Percentiles rank a stretch among this genome's conserved stretches.
Evolutionary conservation across 30 jellyfish, hydroid and myxozoan species (phyloP).

Genomic region (Rhopilema esculentum): DNA sequence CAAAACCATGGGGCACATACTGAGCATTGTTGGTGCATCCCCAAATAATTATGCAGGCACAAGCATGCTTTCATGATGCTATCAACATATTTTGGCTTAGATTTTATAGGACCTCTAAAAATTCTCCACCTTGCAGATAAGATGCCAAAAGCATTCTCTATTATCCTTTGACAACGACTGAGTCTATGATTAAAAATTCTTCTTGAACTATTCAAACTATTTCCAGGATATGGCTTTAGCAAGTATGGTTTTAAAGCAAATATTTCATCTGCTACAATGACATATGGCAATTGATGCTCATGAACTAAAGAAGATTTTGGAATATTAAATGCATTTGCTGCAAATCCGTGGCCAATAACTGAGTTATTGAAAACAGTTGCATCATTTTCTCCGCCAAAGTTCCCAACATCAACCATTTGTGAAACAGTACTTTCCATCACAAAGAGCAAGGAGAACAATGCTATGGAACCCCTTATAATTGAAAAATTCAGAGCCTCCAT

Average conservation of each 20-base stretch:
- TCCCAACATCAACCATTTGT: constrained; percentile 44
- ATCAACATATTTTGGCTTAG: constrained; percentile 67
- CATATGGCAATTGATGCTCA: constrained; percentile 23
- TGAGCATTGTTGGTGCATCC: constrained; percentile 67
- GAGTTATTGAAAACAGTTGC: constrained; percentile 42
- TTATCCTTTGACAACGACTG: constrained; percentile 48
- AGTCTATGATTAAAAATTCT: constrained; percentile 51
- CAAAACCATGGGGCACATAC: constrained; percentile 47
- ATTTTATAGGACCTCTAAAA: constrained; percentile 69
- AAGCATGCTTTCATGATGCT: constrained; percentile 40
- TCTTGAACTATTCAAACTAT: constrained; percentile 3
- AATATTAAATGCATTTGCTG: background rate
- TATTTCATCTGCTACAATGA: constrained; percentile 67
- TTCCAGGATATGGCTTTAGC: constrained; percentile 71
- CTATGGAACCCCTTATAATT: constrained; percentile 52
- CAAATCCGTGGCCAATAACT: constrained; percentile 23
- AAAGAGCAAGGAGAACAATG: constrained; percentile 44
- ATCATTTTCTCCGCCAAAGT: constrained; percentile 56
- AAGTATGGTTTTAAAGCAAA: constrained; percentile 65
- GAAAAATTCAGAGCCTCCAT: constrained; percentile 57
- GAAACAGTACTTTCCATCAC: constrained; percentile 60
- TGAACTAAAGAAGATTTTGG: constrained; percentile 17
- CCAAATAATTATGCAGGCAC: constrained; percentile 77
- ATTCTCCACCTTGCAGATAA: constrained; percentile 75
- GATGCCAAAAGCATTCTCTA: constrained; percentile 72